Evolutionary conservation across 2,888 invertebrate genomes (phyloP), one percentile per base, ranked within the genome.

Genomic region (Cactoblastis cactorum): DNA sequence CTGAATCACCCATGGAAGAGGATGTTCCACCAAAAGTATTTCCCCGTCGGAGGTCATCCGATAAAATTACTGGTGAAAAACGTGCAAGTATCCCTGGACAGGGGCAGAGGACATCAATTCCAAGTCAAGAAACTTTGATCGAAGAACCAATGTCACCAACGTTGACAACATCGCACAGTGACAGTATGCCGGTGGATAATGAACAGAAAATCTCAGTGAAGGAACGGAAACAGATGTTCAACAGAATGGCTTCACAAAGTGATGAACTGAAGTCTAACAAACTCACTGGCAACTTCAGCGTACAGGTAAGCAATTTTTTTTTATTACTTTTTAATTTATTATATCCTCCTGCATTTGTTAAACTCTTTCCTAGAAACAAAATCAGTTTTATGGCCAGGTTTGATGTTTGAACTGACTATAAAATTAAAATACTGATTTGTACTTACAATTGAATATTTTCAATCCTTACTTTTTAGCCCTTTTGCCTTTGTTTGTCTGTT

Each of bases 211-310:
- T 97, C 57, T 97, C 96, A 67, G 98, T 98, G 8, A 97, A 96
- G 74, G 98, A 98, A 79, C 92, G 97, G 54, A 96, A 96, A 69
- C 95, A 96, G 85, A 97, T 97, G 86, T 96, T 98, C 77, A 97
- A 98, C 80, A 92, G 95, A 62, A 93, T 97, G 92, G 97, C 97
- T 49, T 96, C 96, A 0, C 95, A 97, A 68, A 93, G 94, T 70
- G 92, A 92, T 73, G 91, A 91, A 32, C 85, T 91, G 55, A 91
- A 92, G 63, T 88, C 92, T 34, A 80, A 78, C 50, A 82, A 81
- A 61, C 51, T 70, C 1, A 67, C 74, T 14, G 66, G 70, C 12
- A 74, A 72, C 55, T 71, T 78, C 49, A 89, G 89, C 52, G 91
- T 92, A 59, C 93, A 93, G 92, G 95, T 95, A 83, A 83, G 91